phyloP scores from a whole-genome alignment of 2,888 invertebrate species.

The Hypomecis atomaria region DNA sequence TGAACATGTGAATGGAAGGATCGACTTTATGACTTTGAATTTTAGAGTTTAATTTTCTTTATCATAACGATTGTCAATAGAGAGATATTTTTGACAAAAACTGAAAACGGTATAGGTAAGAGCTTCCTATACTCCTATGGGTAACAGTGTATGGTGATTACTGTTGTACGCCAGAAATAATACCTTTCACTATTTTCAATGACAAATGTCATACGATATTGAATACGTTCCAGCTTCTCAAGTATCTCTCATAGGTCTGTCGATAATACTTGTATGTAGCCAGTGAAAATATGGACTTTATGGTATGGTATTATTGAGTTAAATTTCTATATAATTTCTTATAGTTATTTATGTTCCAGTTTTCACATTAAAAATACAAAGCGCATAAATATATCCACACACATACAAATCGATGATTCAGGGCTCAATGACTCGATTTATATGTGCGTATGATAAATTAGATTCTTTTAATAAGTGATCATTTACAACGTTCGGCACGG shows the following conservation, averaged over 20 bases:
- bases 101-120: background rate
- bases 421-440: conserved; percentile 20
- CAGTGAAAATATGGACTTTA: conserved; percentile 1
- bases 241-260: no score
- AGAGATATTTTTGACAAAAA: background rate
- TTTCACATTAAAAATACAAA: background rate
- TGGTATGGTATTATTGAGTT: background rate
- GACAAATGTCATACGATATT: no score
- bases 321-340: background rate
- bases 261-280: no score
- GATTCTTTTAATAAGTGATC: background rate
- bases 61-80: background rate
- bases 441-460: background rate
- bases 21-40: conserved; percentile 42
- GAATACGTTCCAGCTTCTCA: no score
- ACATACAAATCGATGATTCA: conserved; percentile 13
- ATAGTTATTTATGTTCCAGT: no score
- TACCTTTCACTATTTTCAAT: no score
- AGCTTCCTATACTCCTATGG: background rate
- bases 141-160: background rate
- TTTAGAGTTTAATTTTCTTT: conserved; percentile 28
- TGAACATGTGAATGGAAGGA: conserved; percentile 42
- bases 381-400: background rate
- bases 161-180: no score
- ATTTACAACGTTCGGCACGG: background rate